Evolutionary conservation across 2,888 invertebrate genomes (phyloP).

Genomic region (Bellardia pandia): DNA sequence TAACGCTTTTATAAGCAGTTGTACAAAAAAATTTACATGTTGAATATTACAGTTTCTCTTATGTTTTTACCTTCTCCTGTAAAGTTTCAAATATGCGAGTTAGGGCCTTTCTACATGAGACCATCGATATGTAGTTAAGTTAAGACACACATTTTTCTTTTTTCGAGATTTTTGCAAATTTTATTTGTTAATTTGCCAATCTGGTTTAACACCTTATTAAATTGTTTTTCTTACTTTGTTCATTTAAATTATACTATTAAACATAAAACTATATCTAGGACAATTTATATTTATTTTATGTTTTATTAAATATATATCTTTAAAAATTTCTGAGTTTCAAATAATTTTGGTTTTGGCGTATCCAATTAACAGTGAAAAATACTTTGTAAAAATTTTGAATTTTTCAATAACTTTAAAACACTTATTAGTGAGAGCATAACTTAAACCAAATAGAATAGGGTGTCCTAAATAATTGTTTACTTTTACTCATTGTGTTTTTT

Average conservation of each 20-base stretch:
- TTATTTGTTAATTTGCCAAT: conserved; percentile 57
- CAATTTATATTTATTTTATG: conserved; percentile 29
- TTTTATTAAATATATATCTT: conserved; percentile 16
- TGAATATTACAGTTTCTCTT: no score
- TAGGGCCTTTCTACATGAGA: no score
- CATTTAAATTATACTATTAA: conserved; percentile 64
- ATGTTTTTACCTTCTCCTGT: no score
- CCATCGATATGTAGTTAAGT: no score
- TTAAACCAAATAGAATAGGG: conserved; percentile 27
- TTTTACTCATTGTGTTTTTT: conserved; percentile 10
- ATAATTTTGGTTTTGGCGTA: conserved; percentile 17
- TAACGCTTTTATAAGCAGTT: no score
- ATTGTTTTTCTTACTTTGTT: conserved; percentile 41
- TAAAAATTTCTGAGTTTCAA: conserved; percentile 36
- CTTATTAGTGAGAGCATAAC: conserved; percentile 46
- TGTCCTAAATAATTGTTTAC: conserved; percentile 36
- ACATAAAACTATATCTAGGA: conserved; percentile 62
- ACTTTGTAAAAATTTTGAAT: conserved; percentile 33
- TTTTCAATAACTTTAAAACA: conserved; percentile 50
- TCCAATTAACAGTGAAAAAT: conserved; percentile 23
- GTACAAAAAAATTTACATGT: no score
- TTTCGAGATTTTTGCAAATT: conserved; percentile 11
- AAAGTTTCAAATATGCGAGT: no score
- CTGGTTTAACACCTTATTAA: conserved; percentile 45
- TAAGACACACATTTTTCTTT: background rate